Evolutionary conservation across 2,888 invertebrate genomes (phyloP), one percentile per base, ranked within the genome.

Genomic region (Rhyacophila evoluta): DNA sequence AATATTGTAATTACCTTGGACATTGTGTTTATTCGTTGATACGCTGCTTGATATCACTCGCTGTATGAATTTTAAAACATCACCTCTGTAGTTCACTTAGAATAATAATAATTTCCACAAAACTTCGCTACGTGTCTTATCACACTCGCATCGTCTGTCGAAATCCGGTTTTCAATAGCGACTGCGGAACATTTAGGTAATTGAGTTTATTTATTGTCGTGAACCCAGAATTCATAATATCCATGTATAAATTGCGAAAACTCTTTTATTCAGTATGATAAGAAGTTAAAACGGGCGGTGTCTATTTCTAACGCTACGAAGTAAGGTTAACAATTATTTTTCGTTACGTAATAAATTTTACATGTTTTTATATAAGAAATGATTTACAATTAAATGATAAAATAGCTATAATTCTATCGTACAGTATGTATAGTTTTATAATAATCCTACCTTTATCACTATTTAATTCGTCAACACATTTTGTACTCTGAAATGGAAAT

Each of bases 341-440:
- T 55, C 55, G 55, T 55, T 55, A 55, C 19, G 55, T 55, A 55
- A 55, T 55, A 10, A 25, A 19, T 55, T 55, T 55, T 55, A 25
- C 15, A 19, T 8, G 2, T 33, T 33, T 33, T 33, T 33, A 2
- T 33, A 2, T 4, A 33, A 4, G 29, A 33, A 33, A 33, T 33
- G 2, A 33, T 33, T 33, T 33, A 4, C 29, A 4, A 4, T 33
- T 4, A 33, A 2, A 33, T 33, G n/a, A n/a, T n/a, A n/a, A n/a
- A n/a, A n/a, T n/a, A n/a, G n/a, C n/a, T n/a, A n/a, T n/a, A n/a
- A n/a, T n/a, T n/a, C n/a, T n/a, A n/a, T n/a, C n/a, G n/a, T n/a
- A n/a, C n/a, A n/a, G n/a, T n/a, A n/a, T n/a, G n/a, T n/a, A n/a
- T n/a, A n/a, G n/a, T n/a, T n/a, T 33, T 33, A 33, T 33, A 33